Conservation (phyloP, 2,888 invertebrate genomes). For the Tiliacea aurago region DNA sequence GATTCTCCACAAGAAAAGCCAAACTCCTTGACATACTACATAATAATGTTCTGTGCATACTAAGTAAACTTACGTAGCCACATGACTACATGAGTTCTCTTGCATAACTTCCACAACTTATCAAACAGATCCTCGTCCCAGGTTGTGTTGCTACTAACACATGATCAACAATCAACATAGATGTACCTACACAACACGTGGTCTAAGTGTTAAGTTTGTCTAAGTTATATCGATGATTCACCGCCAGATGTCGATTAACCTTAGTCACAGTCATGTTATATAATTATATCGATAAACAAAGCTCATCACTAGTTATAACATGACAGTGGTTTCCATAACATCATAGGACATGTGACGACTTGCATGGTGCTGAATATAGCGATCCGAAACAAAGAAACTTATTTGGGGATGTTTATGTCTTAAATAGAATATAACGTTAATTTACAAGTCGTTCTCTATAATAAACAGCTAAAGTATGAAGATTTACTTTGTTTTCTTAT, state of each 20-base stretch:
- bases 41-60: neutral
- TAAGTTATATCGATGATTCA: constrained; percentile 42
- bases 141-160: constrained; percentile 14
- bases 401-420: too few species aligned
- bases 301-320: constrained; percentile 59
- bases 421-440: too few species aligned
- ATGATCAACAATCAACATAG: constrained; percentile 22
- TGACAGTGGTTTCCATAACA: constrained; percentile 55
- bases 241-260: constrained; percentile 40
- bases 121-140: constrained; percentile 19
- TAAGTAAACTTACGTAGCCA: neutral
- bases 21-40: neutral
- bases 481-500: neutral
- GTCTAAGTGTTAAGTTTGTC: constrained; percentile 20
- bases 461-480: neutral
- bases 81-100: neutral
- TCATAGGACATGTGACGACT: neutral
- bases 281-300: constrained; percentile 35
- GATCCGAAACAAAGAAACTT: too few species aligned
- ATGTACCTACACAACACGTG: neutral
- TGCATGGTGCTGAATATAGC: neutral
- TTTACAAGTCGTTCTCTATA: too few species aligned
- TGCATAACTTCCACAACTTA: constrained; percentile 15
- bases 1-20: neutral
- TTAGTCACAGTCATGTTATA: constrained; percentile 37